A percentile compares a stretch with the other conserved stretches of the same genome.
phyloP scores from a whole-genome alignment of 2,888 invertebrate species.

The Ectemnius continuus region DNA sequence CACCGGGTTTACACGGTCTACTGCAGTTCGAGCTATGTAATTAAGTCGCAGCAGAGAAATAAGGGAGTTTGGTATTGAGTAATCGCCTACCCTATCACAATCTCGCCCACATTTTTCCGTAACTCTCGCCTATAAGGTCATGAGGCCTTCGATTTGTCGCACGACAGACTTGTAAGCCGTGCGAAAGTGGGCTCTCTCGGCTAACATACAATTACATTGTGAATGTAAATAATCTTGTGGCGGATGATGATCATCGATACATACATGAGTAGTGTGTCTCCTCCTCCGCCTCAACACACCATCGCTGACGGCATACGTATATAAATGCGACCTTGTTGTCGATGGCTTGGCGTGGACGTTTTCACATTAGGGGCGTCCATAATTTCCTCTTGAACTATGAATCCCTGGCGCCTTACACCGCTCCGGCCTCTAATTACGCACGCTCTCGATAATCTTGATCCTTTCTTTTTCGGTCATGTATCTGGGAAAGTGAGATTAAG shows the following conservation, averaged over 20 bases:
- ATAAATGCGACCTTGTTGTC: conserved; percentile 44
- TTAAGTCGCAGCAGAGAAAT: conserved; percentile 1
- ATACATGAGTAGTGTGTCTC: conserved; percentile 18
- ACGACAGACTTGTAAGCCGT: conserved; percentile 29
- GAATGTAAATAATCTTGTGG: conserved; percentile 51
- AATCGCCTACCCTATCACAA: background rate
- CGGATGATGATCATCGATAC: conserved; percentile 41
- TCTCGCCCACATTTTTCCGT: background rate
- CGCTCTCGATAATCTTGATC: conserved; percentile 55
- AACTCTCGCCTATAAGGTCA: background rate
- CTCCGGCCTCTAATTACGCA: conserved; percentile 57
- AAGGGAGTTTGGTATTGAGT: conserved; percentile 1
- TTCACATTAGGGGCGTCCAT: conserved; percentile 59
- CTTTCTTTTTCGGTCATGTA: conserved; percentile 10
- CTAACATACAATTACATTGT: conserved; percentile 50
- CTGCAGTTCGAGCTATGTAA: background rate
- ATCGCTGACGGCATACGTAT: too few species aligned
- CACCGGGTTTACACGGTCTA: conserved; percentile 1
- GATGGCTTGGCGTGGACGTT: conserved; percentile 24
- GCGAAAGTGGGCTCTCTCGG: conserved; percentile 19
- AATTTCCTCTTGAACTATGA: conserved; percentile 61
- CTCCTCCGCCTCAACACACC: conserved; percentile 16
- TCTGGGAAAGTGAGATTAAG: too few species aligned
- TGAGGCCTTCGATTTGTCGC: conserved; percentile 34
- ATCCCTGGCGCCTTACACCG: conserved; percentile 49